Percentiles rank a stretch among this genome's conserved stretches.
Conservation (phyloP, 2,888 invertebrate genomes). For the Acronicta psi region DNA sequence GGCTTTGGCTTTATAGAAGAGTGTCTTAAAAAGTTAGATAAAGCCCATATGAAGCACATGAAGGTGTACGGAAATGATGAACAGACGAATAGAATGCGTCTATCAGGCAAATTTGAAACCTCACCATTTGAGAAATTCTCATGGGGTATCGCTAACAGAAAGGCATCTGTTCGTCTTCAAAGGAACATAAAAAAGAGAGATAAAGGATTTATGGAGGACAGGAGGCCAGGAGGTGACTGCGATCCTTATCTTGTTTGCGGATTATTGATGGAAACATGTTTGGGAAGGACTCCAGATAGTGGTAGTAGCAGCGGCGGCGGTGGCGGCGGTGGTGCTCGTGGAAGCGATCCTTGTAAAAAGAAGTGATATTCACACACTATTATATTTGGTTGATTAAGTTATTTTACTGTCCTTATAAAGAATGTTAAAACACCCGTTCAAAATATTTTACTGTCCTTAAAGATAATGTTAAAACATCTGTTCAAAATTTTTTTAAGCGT, state of each 20-base stretch:
- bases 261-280: slow-evolving; percentile 85
- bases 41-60: slow-evolving; percentile 97
- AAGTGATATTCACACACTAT: background rate
- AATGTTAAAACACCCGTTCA: too few species aligned
- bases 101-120: slow-evolving; percentile 98
- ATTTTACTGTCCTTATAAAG: background rate
- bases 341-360: slow-evolving; percentile 15
- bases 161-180: slow-evolving; percentile 97
- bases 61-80: slow-evolving; percentile 97
- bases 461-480: too few species aligned
- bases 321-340: background rate
- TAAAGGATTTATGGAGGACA: slow-evolving; percentile 97
- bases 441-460: too few species aligned
- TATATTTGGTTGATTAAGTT: background rate
- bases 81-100: slow-evolving; percentile 96
- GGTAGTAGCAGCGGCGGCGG: too few species aligned
- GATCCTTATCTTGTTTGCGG: slow-evolving; percentile 93
- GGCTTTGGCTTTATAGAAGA: slow-evolving; percentile 93
- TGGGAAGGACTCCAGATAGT: slow-evolving; percentile 62
- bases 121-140: slow-evolving; percentile 97
- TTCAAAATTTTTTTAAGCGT: too few species aligned
- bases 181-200: slow-evolving; percentile 95
- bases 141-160: slow-evolving; percentile 96
- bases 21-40: slow-evolving; percentile 96
- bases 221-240: slow-evolving; percentile 96